These are phyloP conservation scores for Pterostichus niger DNA, from an alignment of 2,888 invertebrate genomes.

Conservation along the genomic window DNA sequence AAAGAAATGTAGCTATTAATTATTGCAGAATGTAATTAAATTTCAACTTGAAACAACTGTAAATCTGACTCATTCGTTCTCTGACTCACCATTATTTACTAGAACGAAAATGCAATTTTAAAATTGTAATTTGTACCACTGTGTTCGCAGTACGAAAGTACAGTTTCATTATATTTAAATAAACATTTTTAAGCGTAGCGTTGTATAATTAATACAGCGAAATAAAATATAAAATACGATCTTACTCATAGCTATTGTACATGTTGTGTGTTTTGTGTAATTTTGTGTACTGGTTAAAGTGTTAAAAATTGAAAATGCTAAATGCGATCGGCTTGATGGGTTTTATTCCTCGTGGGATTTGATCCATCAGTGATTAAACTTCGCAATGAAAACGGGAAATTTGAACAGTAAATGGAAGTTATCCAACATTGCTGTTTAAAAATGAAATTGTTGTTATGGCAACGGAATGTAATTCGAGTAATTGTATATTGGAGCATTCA, in stretches of 20 bases:
- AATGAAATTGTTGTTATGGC: slow-evolving; percentile 27
- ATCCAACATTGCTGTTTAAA: slow-evolving; percentile 21
- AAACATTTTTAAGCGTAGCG: neutral
- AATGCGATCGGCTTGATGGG: slow-evolving; percentile 43
- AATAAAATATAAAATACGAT: too few species aligned
- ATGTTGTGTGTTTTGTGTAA: neutral
- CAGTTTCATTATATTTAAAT: neutral
- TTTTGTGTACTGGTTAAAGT: neutral
- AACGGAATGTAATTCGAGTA: slow-evolving; percentile 6
- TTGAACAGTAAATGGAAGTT: neutral
- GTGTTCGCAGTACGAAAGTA: neutral
- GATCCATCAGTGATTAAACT: slow-evolving; percentile 43
- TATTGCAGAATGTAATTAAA: slow-evolving; percentile 3
- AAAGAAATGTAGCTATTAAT: slow-evolving; percentile 1
- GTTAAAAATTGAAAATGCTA: slow-evolving; percentile 26
- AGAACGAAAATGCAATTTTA: slow-evolving; percentile 11
- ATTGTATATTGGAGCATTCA: neutral
- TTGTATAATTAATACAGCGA: neutral
- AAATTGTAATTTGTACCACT: slow-evolving; percentile 6
- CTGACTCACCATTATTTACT: neutral
- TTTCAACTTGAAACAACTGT: neutral
- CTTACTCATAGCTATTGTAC: too few species aligned
- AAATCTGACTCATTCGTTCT: neutral
- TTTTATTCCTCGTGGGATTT: slow-evolving; percentile 18
- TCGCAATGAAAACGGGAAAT: slow-evolving; percentile 38